These are phyloP conservation scores for Machimus rusticus DNA, from an alignment of 2,888 invertebrate genomes.

Conservation along the genomic window DNA sequence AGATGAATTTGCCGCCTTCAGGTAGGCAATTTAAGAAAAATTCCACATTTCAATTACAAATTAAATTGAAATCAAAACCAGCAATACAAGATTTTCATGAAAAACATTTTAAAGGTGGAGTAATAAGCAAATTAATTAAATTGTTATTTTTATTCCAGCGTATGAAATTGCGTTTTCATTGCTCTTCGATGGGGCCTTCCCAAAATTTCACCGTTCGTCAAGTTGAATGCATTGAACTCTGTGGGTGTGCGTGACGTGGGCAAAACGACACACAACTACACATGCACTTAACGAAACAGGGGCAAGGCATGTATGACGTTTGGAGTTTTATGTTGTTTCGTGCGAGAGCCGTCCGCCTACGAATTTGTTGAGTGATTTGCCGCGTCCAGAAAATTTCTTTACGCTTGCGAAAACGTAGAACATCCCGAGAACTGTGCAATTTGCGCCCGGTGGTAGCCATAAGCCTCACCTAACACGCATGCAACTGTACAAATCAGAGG, in stretches of 20 bases:
- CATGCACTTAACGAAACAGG: background rate
- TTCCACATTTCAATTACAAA: background rate
- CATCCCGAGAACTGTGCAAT: background rate
- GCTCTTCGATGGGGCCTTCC: background rate
- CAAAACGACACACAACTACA: background rate
- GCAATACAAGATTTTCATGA: background rate
- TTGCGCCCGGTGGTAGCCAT: background rate
- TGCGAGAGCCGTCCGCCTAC: background rate
- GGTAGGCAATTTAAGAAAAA: background rate
- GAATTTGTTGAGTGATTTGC: background rate
- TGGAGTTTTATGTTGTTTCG: background rate
- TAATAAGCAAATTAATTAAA: background rate
- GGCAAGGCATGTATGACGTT: background rate
- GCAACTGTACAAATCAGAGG: background rate
- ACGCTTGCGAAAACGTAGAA: background rate
- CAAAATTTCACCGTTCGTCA: background rate
- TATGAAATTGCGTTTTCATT: background rate
- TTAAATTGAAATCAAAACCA: background rate
- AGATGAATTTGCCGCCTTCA: too few species aligned
- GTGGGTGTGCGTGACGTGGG: background rate
- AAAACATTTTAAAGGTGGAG: background rate
- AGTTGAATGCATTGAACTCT: background rate
- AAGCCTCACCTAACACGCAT: background rate
- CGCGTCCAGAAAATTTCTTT: background rate
- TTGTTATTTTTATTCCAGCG: background rate